Evolutionary conservation across 2,797 vertebrate species (phyloP).

Genomic region (Lagorchestes hirsutus): DNA sequence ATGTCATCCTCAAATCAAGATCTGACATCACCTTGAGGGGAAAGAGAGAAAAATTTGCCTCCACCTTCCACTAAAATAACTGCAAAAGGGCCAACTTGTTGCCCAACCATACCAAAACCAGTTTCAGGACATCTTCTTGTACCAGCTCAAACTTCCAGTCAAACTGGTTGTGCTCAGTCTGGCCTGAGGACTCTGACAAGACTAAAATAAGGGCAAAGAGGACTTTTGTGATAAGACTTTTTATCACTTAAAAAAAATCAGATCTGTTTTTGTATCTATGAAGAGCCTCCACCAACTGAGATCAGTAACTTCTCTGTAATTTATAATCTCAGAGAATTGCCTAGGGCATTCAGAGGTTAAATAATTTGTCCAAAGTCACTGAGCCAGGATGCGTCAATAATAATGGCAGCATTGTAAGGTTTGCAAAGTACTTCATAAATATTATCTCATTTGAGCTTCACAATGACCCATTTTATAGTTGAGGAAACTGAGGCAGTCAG

Average conservation of each 20-base stretch:
- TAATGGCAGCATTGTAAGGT: background rate
- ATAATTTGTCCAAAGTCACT: background rate
- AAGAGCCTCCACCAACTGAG: background rate
- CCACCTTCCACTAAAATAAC: background rate
- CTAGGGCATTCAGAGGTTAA: background rate
- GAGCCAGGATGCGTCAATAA: background rate
- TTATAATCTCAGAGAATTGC: background rate
- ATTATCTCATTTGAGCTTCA: background rate
- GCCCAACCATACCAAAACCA: conserved; percentile 59
- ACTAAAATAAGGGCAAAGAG: conserved; percentile 47
- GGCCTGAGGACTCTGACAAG: conserved; percentile 51
- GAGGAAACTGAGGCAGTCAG: background rate
- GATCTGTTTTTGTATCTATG: background rate
- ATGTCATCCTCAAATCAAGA: conserved; percentile 1
- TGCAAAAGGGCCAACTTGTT: conserved; percentile 50
- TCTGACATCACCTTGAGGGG: conserved; percentile 24
- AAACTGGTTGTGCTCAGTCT: conserved; percentile 59
- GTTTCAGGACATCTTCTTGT: conserved; percentile 57
- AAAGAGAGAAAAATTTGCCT: conserved; percentile 7
- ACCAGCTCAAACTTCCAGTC: conserved; percentile 52
- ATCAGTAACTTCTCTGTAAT: background rate
- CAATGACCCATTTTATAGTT: background rate
- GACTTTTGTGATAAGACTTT: background rate
- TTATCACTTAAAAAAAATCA: background rate
- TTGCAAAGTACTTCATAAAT: background rate